These are phyloP conservation scores for Aricia artaxerxes DNA, from an alignment of 2,888 invertebrate species.

Conservation along the genomic window DNA sequence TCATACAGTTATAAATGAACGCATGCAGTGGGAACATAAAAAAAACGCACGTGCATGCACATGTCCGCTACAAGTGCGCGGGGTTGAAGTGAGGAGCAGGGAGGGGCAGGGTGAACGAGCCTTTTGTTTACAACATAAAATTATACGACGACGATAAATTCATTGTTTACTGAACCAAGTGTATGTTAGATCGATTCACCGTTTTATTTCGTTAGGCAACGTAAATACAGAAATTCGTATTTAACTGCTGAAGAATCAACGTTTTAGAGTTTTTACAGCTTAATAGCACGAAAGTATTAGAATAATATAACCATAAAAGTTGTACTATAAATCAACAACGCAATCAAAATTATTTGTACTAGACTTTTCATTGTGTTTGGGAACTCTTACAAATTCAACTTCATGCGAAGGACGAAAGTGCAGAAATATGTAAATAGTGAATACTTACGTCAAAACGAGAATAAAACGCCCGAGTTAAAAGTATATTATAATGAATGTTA, in stretches of 20 bases:
- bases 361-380: background rate
- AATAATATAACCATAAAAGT: background rate
- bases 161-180: conserved; percentile 73
- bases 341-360: background rate
- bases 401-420: background rate
- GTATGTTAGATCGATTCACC: conserved; percentile 49
- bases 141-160: conserved; percentile 79
- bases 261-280: conserved; percentile 5
- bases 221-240: background rate
- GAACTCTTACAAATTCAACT: background rate
- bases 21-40: conserved; percentile 70
- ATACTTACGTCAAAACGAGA: background rate
- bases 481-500: no score
- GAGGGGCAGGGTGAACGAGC: conserved; percentile 50
- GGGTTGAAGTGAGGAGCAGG: conserved; percentile 48
- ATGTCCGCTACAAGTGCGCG: conserved; percentile 71
- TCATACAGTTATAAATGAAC: conserved; percentile 37
- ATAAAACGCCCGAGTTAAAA: no score
- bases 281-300: background rate
- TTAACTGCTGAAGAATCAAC: background rate
- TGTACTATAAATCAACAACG: background rate
- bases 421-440: background rate
- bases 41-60: conserved; percentile 68
- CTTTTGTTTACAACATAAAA: conserved; percentile 78
- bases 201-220: conserved; percentile 22